A percentile compares a stretch with the other conserved stretches of the same genome.
These are phyloP conservation scores for Calonectris borealis DNA, from an alignment of 2,113 vertebrate species.

Conservation along the genomic window DNA sequence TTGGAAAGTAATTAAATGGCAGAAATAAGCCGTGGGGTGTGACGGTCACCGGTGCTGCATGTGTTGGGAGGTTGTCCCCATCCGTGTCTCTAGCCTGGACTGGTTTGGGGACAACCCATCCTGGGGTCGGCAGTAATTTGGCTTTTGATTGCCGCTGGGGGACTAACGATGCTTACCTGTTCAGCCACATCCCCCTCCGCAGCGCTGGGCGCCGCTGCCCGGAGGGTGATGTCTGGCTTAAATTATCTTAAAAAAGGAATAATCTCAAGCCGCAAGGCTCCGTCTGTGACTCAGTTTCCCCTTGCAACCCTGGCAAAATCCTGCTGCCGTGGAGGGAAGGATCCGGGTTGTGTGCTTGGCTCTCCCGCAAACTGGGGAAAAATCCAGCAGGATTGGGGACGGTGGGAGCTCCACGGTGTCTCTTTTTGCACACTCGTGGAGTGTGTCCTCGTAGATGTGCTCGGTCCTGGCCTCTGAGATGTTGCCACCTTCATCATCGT, in stretches of 20 bases:
- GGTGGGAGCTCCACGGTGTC: fast-evolving
- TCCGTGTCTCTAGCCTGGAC: not conserved
- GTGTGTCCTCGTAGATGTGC: not conserved
- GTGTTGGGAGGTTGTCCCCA: not conserved
- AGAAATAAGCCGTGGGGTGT: not conserved
- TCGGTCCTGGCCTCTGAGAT: not conserved
- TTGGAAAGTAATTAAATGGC: not conserved
- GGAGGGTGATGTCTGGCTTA: not conserved
- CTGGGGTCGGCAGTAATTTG: not conserved
- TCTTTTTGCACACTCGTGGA: not conserved
- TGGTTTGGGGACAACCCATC: not conserved
- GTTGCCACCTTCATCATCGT: not conserved
- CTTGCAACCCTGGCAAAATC: not conserved
- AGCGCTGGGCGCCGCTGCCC: fast-evolving
- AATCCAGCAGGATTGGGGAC: not conserved
- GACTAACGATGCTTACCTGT: not conserved
- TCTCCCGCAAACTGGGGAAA: not conserved
- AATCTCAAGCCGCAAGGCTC: not conserved
- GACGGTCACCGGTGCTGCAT: fast-evolving
- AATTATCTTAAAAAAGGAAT: not conserved
- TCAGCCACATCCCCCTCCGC: not conserved
- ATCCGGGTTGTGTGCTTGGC: not conserved
- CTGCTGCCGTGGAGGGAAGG: fast-evolving
- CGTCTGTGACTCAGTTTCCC: not conserved
- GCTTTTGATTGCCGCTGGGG: not conserved